Conservation (phyloP, 2,113 vertebrate genomes). For the Orcinus orca region DNA sequence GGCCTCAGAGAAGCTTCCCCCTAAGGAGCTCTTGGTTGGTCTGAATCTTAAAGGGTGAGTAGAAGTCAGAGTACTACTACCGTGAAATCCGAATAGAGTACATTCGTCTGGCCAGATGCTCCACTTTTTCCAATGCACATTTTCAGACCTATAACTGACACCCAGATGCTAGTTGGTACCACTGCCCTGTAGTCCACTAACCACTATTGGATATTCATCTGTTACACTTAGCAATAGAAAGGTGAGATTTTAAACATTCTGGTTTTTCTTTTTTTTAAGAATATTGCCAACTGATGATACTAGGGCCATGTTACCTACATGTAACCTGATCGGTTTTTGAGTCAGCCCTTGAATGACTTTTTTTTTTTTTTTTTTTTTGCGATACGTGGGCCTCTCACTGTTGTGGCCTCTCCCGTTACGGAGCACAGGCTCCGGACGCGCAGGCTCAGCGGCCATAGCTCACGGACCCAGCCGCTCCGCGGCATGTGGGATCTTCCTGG, state of each 20-base stretch:
- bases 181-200: neutral
- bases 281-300: neutral
- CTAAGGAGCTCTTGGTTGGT: neutral
- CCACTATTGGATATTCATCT: neutral
- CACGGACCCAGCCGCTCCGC: no score
- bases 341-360: constrained; percentile 15
- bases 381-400: no score
- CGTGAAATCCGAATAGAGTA: neutral
- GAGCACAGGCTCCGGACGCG: no score
- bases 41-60: neutral
- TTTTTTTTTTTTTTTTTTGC: neutral
- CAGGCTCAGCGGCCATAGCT: no score
- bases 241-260: neutral
- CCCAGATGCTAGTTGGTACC: neutral
- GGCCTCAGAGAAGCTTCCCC: neutral
- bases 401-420: no score
- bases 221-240: neutral
- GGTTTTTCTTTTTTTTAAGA: neutral
- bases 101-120: neutral
- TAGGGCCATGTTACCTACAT: neutral
- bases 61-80: neutral
- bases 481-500: no score
- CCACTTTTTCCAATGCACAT: neutral
- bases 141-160: neutral
- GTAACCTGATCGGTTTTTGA: constrained; percentile 32